phyloP scores from a whole-genome alignment of 1,140 invertebrate species.

The Melipona quadrifasciata region DNA sequence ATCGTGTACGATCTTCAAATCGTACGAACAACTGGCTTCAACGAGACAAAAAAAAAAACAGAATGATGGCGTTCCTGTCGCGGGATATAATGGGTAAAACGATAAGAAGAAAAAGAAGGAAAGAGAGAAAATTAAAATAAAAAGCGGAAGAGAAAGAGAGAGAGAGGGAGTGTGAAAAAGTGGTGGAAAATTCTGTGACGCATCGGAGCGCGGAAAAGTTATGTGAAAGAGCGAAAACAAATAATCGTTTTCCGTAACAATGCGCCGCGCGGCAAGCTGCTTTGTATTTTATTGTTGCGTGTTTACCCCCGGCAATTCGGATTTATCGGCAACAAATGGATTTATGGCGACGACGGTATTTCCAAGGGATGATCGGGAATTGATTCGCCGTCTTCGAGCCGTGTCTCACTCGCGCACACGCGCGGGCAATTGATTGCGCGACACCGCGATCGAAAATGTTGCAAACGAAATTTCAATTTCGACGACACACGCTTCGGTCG shows the following conservation, averaged over 20 bases:
- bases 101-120: not conserved
- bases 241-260: conserved; percentile 62
- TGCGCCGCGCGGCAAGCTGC: conserved; percentile 40
- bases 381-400: not conserved
- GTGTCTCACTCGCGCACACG: not conserved
- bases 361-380: conserved; percentile 7
- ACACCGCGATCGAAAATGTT: not conserved
- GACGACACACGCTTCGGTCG: not conserved
- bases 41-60: not conserved
- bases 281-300: conserved; percentile 24
- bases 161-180: not conserved
- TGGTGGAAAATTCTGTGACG: conserved; percentile 50
- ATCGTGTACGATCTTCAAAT: not conserved
- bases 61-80: not conserved
- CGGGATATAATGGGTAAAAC: not conserved
- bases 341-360: conserved; percentile 12
- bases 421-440: not conserved
- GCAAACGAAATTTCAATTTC: too few species aligned
- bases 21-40: not conserved
- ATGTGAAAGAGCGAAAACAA: conserved; percentile 54
- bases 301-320: conserved; percentile 26
- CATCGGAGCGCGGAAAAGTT: conserved; percentile 52
- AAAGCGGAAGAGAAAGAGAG: not conserved
- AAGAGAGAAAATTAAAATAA: not conserved
- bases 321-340: conserved; percentile 34